Evolutionary conservation across 2,888 invertebrate genomes (phyloP).

Genomic region (Lepidochitona cinerea): DNA sequence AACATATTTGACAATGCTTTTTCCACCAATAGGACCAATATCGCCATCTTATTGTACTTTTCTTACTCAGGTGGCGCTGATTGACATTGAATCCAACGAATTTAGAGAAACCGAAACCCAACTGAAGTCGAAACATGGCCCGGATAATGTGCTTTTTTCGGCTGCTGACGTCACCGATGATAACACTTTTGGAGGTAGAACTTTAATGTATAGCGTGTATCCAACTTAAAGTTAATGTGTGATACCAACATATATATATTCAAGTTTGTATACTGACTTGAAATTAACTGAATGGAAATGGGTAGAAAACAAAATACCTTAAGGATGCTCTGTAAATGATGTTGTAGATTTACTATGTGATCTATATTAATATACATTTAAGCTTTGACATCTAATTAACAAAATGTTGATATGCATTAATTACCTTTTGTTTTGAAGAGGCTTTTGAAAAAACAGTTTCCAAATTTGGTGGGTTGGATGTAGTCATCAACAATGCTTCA

Average conservation of each 20-base stretch:
- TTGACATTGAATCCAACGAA: background rate
- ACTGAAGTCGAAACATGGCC: background rate
- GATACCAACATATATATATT: background rate
- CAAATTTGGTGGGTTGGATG: slow-evolving; percentile 80
- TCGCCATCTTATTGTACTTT: too few relatives aligned
- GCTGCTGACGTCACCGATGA: slow-evolving; percentile 4
- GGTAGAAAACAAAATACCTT: too few relatives aligned
- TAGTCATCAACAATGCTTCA: slow-evolving; percentile 85
- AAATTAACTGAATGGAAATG: too few relatives aligned
- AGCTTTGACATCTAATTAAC: background rate
- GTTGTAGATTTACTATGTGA: background rate
- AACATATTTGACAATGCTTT: too few relatives aligned
- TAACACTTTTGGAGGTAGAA: background rate
- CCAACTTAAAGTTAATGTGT: too few relatives aligned
- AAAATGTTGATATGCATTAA: background rate
- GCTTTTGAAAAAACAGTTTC: slow-evolving; percentile 66
- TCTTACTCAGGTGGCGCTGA: background rate
- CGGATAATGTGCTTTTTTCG: background rate
- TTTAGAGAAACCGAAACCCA: background rate
- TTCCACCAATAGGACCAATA: too few relatives aligned
- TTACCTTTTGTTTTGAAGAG: background rate
- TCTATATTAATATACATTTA: background rate
- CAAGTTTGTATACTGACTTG: too few relatives aligned
- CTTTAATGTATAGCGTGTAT: background rate
- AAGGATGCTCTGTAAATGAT: background rate